phyloP scores from a whole-genome alignment of 2,797 vertebrate species.

The Rhadinocentrus ornatus region DNA sequence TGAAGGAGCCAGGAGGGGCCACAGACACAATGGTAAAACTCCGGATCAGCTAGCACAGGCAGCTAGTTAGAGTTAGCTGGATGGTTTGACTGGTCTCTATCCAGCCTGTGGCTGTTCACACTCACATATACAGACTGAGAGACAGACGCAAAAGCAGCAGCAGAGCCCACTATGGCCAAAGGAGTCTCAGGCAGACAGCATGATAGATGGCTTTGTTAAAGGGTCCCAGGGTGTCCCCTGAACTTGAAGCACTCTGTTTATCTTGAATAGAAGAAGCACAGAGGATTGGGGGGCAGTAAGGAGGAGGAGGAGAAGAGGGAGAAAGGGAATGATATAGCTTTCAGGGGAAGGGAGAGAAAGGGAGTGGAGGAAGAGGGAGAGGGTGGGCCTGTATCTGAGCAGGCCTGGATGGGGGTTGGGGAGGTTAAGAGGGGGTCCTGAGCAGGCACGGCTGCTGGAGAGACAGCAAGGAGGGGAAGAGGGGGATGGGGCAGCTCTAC shows the following conservation, averaged over 20 bases:
- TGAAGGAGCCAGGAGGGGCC: constrained; percentile 41
- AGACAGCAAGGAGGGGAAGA: constrained; percentile 36
- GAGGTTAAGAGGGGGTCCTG: constrained; percentile 77
- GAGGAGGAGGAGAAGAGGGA: constrained; percentile 42
- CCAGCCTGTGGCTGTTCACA: constrained; percentile 53
- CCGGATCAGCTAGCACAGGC: constrained; percentile 36
- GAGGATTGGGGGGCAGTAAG: constrained; percentile 85
- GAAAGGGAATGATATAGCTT: constrained; percentile 78
- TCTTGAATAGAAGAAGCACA: constrained; percentile 95
- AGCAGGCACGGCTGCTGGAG: constrained; percentile 70
- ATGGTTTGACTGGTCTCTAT: constrained; percentile 46
- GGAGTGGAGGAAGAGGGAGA: constrained; percentile 43
- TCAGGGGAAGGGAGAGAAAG: constrained; percentile 59
- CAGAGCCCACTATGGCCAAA: constrained; percentile 77
- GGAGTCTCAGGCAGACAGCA: constrained; percentile 82
- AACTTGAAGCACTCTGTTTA: constrained; percentile 99
- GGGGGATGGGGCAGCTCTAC: constrained; percentile 64
- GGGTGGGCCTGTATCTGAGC: constrained; percentile 74
- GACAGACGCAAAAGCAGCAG: constrained; percentile 83
- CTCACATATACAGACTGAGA: constrained; percentile 61
- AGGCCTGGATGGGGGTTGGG: constrained; percentile 76
- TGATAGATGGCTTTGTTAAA: constrained; percentile 89
- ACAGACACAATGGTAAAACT: constrained; percentile 68
- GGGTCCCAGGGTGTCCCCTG: constrained; percentile 99
- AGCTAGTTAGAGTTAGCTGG: constrained; percentile 42